A percentile compares a stretch with the other conserved stretches of the same genome.
phyloP scores from a whole-genome alignment of 2,113 vertebrate genomes.

The Indicator indicator region DNA sequence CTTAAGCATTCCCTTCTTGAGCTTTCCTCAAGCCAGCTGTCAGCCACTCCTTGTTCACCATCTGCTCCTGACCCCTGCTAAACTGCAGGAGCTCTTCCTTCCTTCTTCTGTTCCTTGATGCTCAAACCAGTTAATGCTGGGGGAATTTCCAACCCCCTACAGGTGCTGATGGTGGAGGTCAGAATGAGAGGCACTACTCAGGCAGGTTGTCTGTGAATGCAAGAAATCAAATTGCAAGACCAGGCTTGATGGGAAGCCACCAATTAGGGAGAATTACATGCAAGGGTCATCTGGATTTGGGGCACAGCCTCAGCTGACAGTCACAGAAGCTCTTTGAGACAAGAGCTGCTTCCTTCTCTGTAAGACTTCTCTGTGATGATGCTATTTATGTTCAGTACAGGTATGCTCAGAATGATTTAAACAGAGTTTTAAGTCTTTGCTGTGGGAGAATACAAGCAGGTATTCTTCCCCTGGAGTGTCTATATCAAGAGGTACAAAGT shows the following conservation, averaged over 20 bases:
- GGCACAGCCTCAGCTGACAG: not conserved
- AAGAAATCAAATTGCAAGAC: not conserved
- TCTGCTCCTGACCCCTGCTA: not conserved
- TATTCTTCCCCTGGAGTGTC: not conserved
- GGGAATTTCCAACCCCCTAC: too few species aligned
- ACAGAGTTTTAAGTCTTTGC: not conserved
- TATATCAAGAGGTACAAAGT: not conserved
- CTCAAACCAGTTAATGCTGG: not conserved
- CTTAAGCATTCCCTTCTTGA: not conserved
- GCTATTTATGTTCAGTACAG: not conserved
- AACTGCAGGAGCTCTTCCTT: not conserved
- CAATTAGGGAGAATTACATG: not conserved
- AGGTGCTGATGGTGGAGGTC: not conserved
- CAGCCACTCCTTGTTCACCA: not conserved
- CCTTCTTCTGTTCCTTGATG: not conserved
- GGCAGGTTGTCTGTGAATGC: not conserved
- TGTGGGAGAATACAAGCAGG: not conserved
- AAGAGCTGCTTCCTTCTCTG: not conserved
- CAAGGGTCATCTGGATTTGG: not conserved
- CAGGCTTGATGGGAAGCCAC: not conserved
- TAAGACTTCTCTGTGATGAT: not conserved
- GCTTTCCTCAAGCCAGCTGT: not conserved
- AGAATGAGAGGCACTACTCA: not conserved
- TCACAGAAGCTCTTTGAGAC: not conserved
- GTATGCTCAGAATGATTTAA: constrained; percentile 9